These are phyloP conservation scores for Spicauda simplicius DNA, from an alignment of 2,888 invertebrate species.

Conservation along the genomic window DNA sequence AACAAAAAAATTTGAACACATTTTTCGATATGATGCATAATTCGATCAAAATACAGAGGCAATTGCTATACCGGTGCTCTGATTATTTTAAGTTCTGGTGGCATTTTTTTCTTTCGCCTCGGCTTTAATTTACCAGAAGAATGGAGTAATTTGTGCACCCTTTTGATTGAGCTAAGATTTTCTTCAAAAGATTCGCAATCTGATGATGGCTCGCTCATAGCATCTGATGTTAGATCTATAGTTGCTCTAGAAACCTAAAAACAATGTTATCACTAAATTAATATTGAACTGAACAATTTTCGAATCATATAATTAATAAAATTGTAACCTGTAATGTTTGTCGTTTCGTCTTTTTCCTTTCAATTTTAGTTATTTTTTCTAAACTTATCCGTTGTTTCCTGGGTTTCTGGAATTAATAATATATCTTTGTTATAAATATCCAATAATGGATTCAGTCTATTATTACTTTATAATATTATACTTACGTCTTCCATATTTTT, in stretches of 20 bases:
- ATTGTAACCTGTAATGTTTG: slow-evolving; percentile 83
- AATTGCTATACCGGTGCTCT: slow-evolving; percentile 66
- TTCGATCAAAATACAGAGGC: neutral
- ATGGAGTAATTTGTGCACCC: slow-evolving; percentile 73
- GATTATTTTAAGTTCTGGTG: slow-evolving; percentile 80
- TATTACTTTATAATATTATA: slow-evolving; percentile 8
- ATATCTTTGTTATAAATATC: no score
- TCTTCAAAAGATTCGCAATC: slow-evolving; percentile 85
- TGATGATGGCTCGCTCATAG: slow-evolving; percentile 87
- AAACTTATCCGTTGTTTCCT: slow-evolving; percentile 67
- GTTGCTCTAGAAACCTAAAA: slow-evolving; percentile 84
- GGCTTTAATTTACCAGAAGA: slow-evolving; percentile 67
- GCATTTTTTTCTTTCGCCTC: slow-evolving; percentile 81
- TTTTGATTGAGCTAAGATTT: slow-evolving; percentile 73
- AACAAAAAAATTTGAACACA: neutral
- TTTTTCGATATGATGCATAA: neutral
- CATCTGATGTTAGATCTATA: slow-evolving; percentile 87
- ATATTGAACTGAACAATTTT: neutral
- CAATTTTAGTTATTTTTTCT: slow-evolving; percentile 75
- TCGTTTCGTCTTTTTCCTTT: slow-evolving; percentile 77
- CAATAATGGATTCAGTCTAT: neutral
- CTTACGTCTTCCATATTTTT: slow-evolving; percentile 63
- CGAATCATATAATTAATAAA: neutral
- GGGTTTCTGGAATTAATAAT: slow-evolving; percentile 60
- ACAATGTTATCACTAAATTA: slow-evolving; percentile 4